phyloP scores from a whole-genome alignment of 2,797 vertebrate genomes.

The Paratrypauchen microcephalus region DNA sequence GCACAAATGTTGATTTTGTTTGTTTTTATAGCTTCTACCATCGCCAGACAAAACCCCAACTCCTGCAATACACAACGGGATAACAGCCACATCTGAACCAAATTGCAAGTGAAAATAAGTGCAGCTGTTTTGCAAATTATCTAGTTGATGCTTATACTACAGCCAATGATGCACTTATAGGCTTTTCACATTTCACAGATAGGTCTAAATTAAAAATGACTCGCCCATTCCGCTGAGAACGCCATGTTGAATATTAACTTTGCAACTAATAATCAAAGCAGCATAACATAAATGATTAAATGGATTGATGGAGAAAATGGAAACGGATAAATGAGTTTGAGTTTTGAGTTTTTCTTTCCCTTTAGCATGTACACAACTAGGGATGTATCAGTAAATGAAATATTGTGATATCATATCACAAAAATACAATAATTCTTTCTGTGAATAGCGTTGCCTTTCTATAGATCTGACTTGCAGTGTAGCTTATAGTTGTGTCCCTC shows the following conservation, averaged over 20 bases:
- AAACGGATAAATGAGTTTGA: background rate
- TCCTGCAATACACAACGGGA: conserved; percentile 22
- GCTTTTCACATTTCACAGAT: conserved; percentile 49
- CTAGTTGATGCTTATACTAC: conserved; percentile 35
- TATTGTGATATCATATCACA: no score
- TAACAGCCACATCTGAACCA: conserved; percentile 1
- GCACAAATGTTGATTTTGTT: conserved; percentile 1
- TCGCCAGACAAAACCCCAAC: background rate
- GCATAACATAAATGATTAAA: conserved; percentile 58
- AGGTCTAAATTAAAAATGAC: conserved; percentile 65
- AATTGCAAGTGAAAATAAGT: conserved; percentile 33
- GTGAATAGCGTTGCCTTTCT: no score
- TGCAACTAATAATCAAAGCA: conserved; percentile 70
- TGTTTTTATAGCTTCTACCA: conserved; percentile 2
- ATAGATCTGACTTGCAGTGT: no score
- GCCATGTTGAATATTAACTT: conserved; percentile 66
- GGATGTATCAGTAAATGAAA: no score
- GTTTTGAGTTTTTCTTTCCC: conserved; percentile 27
- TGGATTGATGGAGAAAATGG: no score
- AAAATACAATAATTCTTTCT: no score
- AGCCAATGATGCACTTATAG: conserved; percentile 49
- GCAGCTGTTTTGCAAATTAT: conserved; percentile 28
- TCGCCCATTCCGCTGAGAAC: conserved; percentile 55
- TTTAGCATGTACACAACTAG: conserved; percentile 19
- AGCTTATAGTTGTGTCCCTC: no score